Evolutionary conservation across 2,888 invertebrate genomes (phyloP), one percentile per base, ranked within the genome.

Genomic region (Candidula unifasciata): DNA sequence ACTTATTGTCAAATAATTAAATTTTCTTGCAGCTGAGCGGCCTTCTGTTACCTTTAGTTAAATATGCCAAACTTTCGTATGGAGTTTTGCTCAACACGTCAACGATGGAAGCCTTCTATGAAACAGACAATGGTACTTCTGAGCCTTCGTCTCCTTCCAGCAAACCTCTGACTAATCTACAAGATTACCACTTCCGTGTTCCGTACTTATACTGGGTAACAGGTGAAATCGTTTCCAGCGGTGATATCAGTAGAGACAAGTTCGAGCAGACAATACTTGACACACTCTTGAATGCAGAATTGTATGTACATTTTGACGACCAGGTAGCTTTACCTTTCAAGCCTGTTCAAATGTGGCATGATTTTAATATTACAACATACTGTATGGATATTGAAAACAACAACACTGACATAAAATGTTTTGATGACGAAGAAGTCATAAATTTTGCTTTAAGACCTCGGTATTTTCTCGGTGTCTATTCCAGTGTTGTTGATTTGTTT

Each of bases 151-250:
- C 68, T 33, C 18, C 8, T 35, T 2, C 1, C 24, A 3, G 33
- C 18, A 37, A 69, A 2, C 35, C 6, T 37, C 6, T 3, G 16
- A 3, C 2, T 5, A 30, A 16, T 0, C 0, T 54, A 1, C n/a
- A 54, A 3, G 21, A 74, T 18, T 52, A 74, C 54, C 5, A 2
- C n/a, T 21, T 74, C 30, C 74, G 54, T 16, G 8, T 35, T 2
- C 77, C 77, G 13, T 64, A n/a, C 13, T 37, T 78, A 35, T 64
- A 64, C 30, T 78, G 64, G 60, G 27, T 78, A 13, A 64, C 30
- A 16, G 64, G 77, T 16, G n/a, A 30, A 37, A 3, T 78, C 13
- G n/a, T 64, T 37, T 60, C 77, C n/a, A 78, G n/a, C 0, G n/a
- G n/a, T n/a, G 35, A 24, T n/a, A 64, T 35, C n/a, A 35, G 60